phyloP scores from a whole-genome alignment of 2,888 invertebrate genomes.

The Campaea margaritaria region DNA sequence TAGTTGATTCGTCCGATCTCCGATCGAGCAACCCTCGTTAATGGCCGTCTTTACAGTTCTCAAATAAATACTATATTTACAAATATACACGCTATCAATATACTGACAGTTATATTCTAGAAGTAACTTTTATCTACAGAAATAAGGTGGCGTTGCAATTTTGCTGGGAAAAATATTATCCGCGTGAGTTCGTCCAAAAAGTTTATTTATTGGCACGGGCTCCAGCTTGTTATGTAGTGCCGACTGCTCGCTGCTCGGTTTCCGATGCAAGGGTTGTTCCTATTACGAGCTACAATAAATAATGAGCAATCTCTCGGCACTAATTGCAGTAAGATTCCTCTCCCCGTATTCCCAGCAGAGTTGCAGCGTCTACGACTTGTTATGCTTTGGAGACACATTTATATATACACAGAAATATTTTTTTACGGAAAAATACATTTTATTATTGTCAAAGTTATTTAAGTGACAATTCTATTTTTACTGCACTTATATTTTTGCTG shows the following conservation, averaged over 20 bases:
- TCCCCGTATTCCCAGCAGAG: slow-evolving; percentile 55
- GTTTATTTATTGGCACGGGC: slow-evolving; percentile 17
- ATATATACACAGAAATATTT: slow-evolving; percentile 82
- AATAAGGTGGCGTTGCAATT: slow-evolving; percentile 63
- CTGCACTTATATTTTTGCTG: slow-evolving; percentile 84
- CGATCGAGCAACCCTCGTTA: slow-evolving; percentile 74
- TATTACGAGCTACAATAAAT: slow-evolving; percentile 31
- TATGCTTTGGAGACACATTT: slow-evolving; percentile 81
- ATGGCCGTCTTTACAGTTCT: slow-evolving; percentile 75
- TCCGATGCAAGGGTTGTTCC: slow-evolving; percentile 31
- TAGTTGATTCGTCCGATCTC: slow-evolving; percentile 62
- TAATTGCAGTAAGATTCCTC: slow-evolving; percentile 37
- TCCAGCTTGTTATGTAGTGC: slow-evolving; percentile 4
- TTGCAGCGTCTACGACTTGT: slow-evolving; percentile 66
- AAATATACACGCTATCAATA: slow-evolving; percentile 81
- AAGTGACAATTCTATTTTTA: slow-evolving; percentile 82
- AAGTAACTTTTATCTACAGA: slow-evolving; percentile 81
- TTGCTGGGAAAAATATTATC: slow-evolving; percentile 46
- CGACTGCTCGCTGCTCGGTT: slow-evolving; percentile 20
- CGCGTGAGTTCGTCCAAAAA: slow-evolving; percentile 1
- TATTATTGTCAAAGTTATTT: slow-evolving; percentile 82
- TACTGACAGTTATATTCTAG: slow-evolving; percentile 77
- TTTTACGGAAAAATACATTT: slow-evolving; percentile 78
- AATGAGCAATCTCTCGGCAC: slow-evolving; percentile 14
- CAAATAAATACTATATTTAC: slow-evolving; percentile 82